Evolutionary conservation across 2,888 invertebrate genomes (phyloP).

Genomic region (Omphaloscelis lunosa): DNA sequence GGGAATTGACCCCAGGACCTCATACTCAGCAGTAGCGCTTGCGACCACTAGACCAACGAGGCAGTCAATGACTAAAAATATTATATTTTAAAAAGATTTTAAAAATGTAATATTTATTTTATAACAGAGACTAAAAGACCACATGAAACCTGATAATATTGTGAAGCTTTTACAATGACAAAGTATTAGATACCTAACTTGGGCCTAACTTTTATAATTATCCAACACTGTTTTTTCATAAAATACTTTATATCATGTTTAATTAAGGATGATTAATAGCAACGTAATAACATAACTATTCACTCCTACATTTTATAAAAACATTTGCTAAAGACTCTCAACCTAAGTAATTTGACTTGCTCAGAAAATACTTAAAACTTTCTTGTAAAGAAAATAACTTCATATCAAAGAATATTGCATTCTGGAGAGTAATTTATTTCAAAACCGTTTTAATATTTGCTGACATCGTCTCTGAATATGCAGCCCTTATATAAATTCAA

Average conservation of each 20-base stretch:
- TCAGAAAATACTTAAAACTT: slow-evolving; percentile 41
- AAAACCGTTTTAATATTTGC: slow-evolving; percentile 48
- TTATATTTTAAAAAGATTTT: too few species aligned
- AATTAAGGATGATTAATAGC: not conserved
- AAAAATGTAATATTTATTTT: not conserved
- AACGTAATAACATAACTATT: slow-evolving; percentile 19
- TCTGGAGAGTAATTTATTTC: slow-evolving; percentile 40
- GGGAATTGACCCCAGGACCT: too few species aligned
- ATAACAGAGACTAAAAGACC: not conserved
- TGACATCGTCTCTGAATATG: slow-evolving; percentile 21
- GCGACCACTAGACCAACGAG: too few species aligned
- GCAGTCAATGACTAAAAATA: too few species aligned
- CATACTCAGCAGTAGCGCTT: too few species aligned
- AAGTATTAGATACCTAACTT: slow-evolving; percentile 1
- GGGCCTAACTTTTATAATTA: slow-evolving; percentile 18
- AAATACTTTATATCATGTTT: not conserved
- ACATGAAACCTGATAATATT: slow-evolving; percentile 2
- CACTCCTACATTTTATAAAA: not conserved
- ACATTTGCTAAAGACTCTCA: slow-evolving; percentile 9
- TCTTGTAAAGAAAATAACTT: slow-evolving; percentile 45
- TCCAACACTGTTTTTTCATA: not conserved
- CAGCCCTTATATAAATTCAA: slow-evolving; percentile 42
- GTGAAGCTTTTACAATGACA: not conserved
- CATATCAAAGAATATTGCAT: slow-evolving; percentile 52
- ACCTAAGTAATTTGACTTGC: slow-evolving; percentile 28